phyloP scores from a whole-genome alignment of 2,797 vertebrate species.

The Eulemur albifrons region DNA sequence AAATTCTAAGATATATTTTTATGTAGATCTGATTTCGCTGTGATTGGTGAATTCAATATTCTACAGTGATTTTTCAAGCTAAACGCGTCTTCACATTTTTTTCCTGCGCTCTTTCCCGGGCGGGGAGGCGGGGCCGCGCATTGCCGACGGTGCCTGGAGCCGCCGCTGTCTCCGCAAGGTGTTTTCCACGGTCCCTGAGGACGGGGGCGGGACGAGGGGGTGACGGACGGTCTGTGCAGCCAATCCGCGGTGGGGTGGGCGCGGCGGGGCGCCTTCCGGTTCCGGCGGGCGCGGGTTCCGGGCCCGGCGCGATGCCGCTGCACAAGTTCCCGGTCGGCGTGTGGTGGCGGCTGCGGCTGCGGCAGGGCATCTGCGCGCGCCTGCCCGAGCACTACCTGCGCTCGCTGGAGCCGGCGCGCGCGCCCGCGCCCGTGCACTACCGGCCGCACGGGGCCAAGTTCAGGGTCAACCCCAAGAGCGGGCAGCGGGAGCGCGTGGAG shows the following conservation, averaged over 20 bases:
- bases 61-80: neutral
- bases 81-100: neutral
- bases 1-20: slow-evolving; percentile 48
- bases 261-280: neutral
- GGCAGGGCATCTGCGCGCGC: slow-evolving; percentile 90
- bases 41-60: slow-evolving; percentile 33
- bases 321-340: slow-evolving; percentile 89
- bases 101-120: neutral
- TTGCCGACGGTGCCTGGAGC: neutral
- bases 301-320: slow-evolving; percentile 87
- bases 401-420: slow-evolving; percentile 82
- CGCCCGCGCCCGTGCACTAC: slow-evolving; percentile 92
- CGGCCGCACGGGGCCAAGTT: slow-evolving; percentile 87
- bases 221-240: neutral
- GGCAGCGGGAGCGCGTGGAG: slow-evolving; percentile 90
- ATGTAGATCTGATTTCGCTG: neutral
- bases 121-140: neutral
- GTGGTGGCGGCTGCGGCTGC: slow-evolving; percentile 89
- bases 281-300: neutral
- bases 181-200: neutral
- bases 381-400: slow-evolving; percentile 92
- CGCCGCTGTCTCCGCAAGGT: rapidly evolving
- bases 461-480: slow-evolving; percentile 86
- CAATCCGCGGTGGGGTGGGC: neutral
- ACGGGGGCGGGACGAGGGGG: neutral